These are phyloP conservation scores for Saxidomus purpurata DNA, from an alignment of 1,140 invertebrate species.

Conservation along the genomic window DNA sequence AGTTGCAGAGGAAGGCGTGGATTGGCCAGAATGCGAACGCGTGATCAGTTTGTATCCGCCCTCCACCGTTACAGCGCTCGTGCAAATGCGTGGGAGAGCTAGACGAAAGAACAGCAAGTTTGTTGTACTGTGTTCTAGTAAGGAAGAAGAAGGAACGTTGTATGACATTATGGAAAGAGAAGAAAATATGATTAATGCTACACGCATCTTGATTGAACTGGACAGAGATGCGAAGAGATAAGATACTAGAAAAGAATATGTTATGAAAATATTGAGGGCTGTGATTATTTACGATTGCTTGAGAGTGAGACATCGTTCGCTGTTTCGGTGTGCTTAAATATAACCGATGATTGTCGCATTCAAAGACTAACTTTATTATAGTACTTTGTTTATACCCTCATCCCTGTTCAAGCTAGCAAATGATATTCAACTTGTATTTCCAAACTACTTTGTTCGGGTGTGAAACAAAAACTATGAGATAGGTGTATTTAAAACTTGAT, in stretches of 20 bases:
- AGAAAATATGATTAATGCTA: conserved; percentile 80
- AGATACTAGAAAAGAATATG: neutral
- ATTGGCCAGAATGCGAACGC: conserved; percentile 83
- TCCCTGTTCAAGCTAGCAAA: too few relatives aligned
- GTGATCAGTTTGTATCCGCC: conserved; percentile 84
- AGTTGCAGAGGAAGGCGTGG: conserved; percentile 84
- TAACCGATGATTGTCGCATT: too few relatives aligned
- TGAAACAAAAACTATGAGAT: too few relatives aligned
- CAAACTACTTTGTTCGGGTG: too few relatives aligned
- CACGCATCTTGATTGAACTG: conserved; percentile 50
- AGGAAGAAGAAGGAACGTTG: conserved; percentile 77
- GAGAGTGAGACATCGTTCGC: too few relatives aligned
- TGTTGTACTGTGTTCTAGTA: conserved; percentile 80
- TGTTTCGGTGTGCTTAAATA: too few relatives aligned
- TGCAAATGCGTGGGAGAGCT: conserved; percentile 84
- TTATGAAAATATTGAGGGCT: too few relatives aligned
- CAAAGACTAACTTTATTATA: too few relatives aligned
- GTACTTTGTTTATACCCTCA: too few relatives aligned
- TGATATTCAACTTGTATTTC: too few relatives aligned
- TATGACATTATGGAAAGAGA: conserved; percentile 76
- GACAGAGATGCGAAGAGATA: neutral
- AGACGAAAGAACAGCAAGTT: conserved; percentile 81
- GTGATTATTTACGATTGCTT: too few relatives aligned
- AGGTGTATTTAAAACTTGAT: too few relatives aligned
- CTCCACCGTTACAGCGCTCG: conserved; percentile 79